Percentiles rank a stretch among this genome's conserved stretches.
phyloP scores from a whole-genome alignment of 2,113 vertebrate species.

The Bambusicola thoracicus region DNA sequence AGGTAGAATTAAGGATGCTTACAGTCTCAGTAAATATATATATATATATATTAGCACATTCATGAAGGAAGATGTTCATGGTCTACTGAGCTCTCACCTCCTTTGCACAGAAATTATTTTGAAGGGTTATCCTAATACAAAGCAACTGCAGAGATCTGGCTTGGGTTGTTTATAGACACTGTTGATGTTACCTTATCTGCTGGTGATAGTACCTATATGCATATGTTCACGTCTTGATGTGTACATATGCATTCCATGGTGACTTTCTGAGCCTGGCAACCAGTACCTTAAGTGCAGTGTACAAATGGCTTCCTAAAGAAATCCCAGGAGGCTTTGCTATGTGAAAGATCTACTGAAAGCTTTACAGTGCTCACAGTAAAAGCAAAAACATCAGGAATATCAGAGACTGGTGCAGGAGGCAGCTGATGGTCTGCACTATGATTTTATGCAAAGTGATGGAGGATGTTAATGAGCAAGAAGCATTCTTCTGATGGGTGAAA shows the following conservation, averaged over 20 bases:
- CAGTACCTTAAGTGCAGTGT: not conserved
- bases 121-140: not conserved
- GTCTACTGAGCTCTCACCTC: not conserved
- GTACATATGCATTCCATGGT: not conserved
- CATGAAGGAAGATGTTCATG: not conserved
- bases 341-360: not conserved
- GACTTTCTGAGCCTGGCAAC: not conserved
- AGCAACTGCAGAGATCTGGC: not conserved
- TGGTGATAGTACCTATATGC: not conserved
- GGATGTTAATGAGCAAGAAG: not conserved
- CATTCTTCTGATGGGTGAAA: not conserved
- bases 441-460: not conserved
- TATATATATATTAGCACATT: not conserved
- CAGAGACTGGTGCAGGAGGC: not conserved
- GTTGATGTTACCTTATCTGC: not conserved
- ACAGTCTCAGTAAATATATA: too few relatives aligned
- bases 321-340: not conserved
- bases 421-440: not conserved
- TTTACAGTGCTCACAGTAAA: not conserved
- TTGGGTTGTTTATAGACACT: not conserved
- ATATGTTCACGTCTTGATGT: not conserved
- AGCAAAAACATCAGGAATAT: not conserved
- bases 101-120: not conserved
- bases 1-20: too few relatives aligned
- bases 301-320: not conserved